Base-by-base conservation (phyloP, 1,140 invertebrate genomes). In the Lanistes nyassanus region DNA sequence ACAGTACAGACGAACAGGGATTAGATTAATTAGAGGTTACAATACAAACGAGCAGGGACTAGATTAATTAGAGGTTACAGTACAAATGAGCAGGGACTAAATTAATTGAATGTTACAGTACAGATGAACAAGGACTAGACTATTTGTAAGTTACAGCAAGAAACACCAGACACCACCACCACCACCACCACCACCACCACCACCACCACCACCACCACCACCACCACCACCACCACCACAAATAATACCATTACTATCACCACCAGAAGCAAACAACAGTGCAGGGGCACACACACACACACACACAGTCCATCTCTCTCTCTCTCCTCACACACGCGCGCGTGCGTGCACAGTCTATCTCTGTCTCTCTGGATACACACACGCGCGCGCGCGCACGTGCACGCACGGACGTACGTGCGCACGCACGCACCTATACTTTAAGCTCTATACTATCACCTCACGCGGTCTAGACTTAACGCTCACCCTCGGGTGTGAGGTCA, bases 401-500 rank as follows among this genome's bases (percentile, higher is more conserved):
- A 62, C 58, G 3, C 58, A 62, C 58, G 4, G 23, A 67, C 47
- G 47, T 7, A 51, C 53, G 3, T 31, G 29, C 53, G 13, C 53
- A 55, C 53, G 3, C 53, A 34, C 53, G 21, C 42, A 68, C 42
- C 13, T 39, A 68, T 51, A 16, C 23, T 42, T 4, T 5, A 13
- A 64, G 55, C 19, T 6, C 3, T 13, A n/a, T 21, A 66, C 16
- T 3, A 67, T 6, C 19, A 23, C 11, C 13, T 47, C 23, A 23
- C 1, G 0, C n/a, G n/a, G 1, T 16, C 13, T 34, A 0, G 23
- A 7, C 11, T 0, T 13, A 60, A 3, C 11, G 62, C 47, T 47
- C 81, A 88, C 87, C 86, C 82, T 85, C 65, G 4, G 86, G 84
- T 29, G 80, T 78, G 13, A 85, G 55, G 68, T 87, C 94, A 91